Evolutionary conservation across 2,888 invertebrate genomes (phyloP).

Genomic region (Volucella zonaria): DNA sequence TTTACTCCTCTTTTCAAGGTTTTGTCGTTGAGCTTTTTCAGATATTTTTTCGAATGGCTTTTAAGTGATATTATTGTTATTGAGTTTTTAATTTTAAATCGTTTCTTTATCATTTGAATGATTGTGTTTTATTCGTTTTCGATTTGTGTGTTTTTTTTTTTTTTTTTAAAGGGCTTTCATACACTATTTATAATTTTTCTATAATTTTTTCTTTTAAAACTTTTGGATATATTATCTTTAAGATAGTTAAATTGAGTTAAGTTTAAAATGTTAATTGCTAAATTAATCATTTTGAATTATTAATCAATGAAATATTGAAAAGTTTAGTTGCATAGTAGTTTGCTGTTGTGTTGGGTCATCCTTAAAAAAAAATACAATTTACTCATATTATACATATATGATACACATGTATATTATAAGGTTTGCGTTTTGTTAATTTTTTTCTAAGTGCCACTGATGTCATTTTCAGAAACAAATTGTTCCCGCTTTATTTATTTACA

Average conservation of each 20-base stretch:
- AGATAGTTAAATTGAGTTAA: slow-evolving; percentile 47
- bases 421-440: no score
- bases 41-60: slow-evolving; percentile 57
- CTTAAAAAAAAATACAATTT: slow-evolving; percentile 23
- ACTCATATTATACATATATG: background rate
- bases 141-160: slow-evolving; percentile 4
- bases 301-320: slow-evolving; percentile 14
- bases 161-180: slow-evolving; percentile 21
- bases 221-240: slow-evolving; percentile 53
- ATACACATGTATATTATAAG: no score
- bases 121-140: slow-evolving; percentile 48
- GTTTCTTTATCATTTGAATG: slow-evolving; percentile 63
- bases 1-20: slow-evolving; percentile 51
- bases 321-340: slow-evolving; percentile 1
- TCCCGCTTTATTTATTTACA: background rate
- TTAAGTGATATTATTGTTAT: slow-evolving; percentile 59
- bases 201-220: slow-evolving; percentile 65
- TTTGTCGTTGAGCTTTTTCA: slow-evolving; percentile 56
- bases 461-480: no score
- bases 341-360: slow-evolving; percentile 41
- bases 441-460: no score
- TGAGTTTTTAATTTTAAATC: slow-evolving; percentile 52
- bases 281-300: slow-evolving; percentile 51
- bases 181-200: slow-evolving; percentile 19
- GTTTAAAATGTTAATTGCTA: slow-evolving; percentile 44